A percentile compares a stretch with the other conserved stretches of the same genome.
Evolutionary conservation across 1,140 invertebrate species (phyloP).

Genomic region (Conopomorpha cramerella): DNA sequence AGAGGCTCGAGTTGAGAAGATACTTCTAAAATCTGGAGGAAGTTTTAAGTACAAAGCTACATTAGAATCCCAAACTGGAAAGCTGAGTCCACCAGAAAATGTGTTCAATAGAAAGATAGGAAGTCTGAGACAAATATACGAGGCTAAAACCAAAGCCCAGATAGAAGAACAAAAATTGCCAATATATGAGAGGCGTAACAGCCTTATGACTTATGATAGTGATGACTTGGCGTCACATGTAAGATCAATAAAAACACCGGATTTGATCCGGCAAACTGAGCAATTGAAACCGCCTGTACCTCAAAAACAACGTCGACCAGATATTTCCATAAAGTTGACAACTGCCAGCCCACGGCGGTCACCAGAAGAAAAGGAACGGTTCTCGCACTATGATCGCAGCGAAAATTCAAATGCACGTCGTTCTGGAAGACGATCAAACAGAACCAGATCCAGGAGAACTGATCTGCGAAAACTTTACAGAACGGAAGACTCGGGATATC

Average conservation of each 20-base stretch:
- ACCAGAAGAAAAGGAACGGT: slow-evolving; percentile 38
- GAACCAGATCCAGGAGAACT: slow-evolving; percentile 38
- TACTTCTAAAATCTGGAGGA: slow-evolving; percentile 59
- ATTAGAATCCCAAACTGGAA: slow-evolving; percentile 12
- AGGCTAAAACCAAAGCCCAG: slow-evolving; percentile 63
- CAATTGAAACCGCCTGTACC: slow-evolving; percentile 48
- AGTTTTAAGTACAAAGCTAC: slow-evolving; percentile 63
- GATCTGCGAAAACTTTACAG: slow-evolving; percentile 44
- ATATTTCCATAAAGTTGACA: too few species aligned
- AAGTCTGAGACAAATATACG: slow-evolving; percentile 77
- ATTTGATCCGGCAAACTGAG: slow-evolving; percentile 22
- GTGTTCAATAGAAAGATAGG: slow-evolving; percentile 60
- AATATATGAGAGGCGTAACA: slow-evolving; percentile 32
- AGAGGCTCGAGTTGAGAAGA: slow-evolving; percentile 59
- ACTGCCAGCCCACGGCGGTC: slow-evolving; percentile 29
- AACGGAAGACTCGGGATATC: slow-evolving; percentile 69
- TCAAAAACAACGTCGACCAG: slow-evolving; percentile 60
- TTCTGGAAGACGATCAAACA: slow-evolving; percentile 35
- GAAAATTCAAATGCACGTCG: slow-evolving; percentile 38
- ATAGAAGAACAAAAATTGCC: slow-evolving; percentile 13
- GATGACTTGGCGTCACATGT: slow-evolving; percentile 24
- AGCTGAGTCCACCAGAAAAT: slow-evolving; percentile 23
- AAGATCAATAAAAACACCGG: slow-evolving; percentile 21
- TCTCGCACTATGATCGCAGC: slow-evolving; percentile 20
- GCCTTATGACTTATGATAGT: slow-evolving; percentile 17